Percentiles rank a stretch among this genome's conserved stretches.
These are phyloP conservation scores for Taeniopygia guttata DNA, from an alignment of 2,797 vertebrate genomes.

Conservation along the genomic window DNA sequence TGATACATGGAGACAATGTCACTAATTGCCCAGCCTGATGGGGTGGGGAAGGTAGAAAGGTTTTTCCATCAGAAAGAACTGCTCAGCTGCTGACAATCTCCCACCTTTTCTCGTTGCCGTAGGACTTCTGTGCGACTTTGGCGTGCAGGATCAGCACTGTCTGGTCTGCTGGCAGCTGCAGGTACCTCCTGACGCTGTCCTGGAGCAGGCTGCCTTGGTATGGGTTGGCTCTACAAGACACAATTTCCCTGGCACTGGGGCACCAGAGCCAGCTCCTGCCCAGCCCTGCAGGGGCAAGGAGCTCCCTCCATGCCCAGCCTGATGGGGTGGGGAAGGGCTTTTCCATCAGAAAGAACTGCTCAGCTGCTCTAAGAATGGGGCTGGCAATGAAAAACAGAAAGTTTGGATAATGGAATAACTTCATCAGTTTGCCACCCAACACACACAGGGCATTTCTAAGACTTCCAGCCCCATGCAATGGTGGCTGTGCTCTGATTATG, in stretches of 20 bases:
- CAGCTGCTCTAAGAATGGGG: not conserved
- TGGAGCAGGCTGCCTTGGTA: conserved; percentile 62
- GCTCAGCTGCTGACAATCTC: not conserved
- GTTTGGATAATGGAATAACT: not conserved
- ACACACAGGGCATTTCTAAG: not conserved
- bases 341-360: not conserved
- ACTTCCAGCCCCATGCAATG: not conserved
- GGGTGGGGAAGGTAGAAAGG: too few species aligned
- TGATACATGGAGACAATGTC: not conserved
- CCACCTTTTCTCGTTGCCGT: conserved; percentile 93
- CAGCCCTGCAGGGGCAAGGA: not conserved
- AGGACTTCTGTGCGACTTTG: conserved; percentile 96
- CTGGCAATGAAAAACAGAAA: rapidly evolving
- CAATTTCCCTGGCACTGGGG: not conserved
- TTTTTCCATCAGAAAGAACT: too few species aligned
- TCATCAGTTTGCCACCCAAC: not conserved
- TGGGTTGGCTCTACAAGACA: conserved; percentile 42
- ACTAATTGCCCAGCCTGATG: not conserved
- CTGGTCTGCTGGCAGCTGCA: conserved; percentile 83
- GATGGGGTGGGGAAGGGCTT: not conserved
- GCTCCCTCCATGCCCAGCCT: not conserved
- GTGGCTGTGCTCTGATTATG: not conserved
- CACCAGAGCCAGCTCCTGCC: not conserved
- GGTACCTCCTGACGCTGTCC: conserved; percentile 74
- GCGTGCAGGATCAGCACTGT: conserved; percentile 88